phyloP scores from a whole-genome alignment of 2,797 vertebrate species.

The Nothura maculosa region DNA sequence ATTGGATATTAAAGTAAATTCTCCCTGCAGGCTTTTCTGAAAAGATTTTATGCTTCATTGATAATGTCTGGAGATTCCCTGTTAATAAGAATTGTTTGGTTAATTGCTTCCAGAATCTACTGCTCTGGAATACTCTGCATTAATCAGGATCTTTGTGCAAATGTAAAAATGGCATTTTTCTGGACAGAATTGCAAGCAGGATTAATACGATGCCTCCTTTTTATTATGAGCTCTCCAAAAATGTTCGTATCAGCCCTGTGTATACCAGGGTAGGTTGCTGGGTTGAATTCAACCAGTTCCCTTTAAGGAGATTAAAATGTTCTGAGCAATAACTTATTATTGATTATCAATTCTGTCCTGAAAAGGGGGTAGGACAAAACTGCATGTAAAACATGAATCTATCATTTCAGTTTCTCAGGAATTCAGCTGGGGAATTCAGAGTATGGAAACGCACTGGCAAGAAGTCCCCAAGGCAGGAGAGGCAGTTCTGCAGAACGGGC shows the following conservation, averaged over 20 bases:
- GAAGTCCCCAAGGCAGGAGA: not conserved
- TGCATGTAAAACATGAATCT: not conserved
- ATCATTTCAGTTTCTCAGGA: not conserved
- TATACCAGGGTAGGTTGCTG: not conserved
- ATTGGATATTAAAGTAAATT: conserved; percentile 43
- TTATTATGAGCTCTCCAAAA: not conserved
- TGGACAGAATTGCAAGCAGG: not conserved
- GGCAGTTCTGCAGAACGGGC: not conserved
- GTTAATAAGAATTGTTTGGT: conserved; percentile 57
- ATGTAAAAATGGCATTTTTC: conserved; percentile 25
- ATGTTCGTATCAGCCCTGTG: not conserved
- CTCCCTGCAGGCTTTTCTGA: conserved; percentile 17
- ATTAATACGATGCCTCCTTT: not conserved
- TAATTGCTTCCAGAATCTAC: conserved; percentile 51
- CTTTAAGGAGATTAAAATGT: not conserved
- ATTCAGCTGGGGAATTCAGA: not conserved
- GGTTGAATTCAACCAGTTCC: not conserved
- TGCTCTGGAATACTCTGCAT: conserved; percentile 20
- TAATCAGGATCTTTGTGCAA: not conserved
- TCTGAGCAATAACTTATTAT: conserved; percentile 21
- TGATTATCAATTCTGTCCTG: not conserved
- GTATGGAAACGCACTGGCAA: not conserved
- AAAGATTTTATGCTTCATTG: conserved; percentile 27
- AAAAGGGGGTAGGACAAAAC: not conserved
- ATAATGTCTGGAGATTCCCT: conserved; percentile 48